Conservation (phyloP, 2,113 vertebrate species). For the Sphaerodactylus townsendi region DNA sequence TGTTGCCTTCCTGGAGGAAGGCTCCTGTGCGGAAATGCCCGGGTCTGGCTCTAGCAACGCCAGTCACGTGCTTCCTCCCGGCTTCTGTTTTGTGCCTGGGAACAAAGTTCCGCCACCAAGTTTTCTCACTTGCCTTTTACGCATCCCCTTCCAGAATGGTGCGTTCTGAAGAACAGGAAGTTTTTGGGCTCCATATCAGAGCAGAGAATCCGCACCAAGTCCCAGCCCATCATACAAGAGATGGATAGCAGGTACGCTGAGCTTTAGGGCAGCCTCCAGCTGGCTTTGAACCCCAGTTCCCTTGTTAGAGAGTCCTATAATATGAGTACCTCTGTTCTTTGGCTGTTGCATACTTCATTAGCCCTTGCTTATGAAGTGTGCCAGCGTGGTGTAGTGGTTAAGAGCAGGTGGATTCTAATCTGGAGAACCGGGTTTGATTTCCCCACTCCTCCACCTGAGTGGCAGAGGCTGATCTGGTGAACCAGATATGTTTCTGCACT, state of each 20-base stretch:
- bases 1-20: neutral
- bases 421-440: too few relatives aligned
- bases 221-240: constrained; percentile 83
- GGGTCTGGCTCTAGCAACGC: neutral
- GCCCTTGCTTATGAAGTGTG: neutral
- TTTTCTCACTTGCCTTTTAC: neutral
- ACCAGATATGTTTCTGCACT: too few relatives aligned
- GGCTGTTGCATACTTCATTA: neutral
- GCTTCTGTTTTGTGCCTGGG: neutral
- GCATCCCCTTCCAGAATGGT: constrained; percentile 75
- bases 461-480: too few relatives aligned
- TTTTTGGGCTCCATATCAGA: constrained; percentile 84
- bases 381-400: neutral
- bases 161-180: constrained; percentile 85
- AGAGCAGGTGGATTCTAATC: too few relatives aligned
- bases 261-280: neutral
- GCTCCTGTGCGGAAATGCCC: neutral
- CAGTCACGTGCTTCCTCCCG: neutral
- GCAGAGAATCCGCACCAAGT: constrained; percentile 86
- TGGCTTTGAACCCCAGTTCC: neutral
- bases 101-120: neutral
- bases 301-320: neutral
- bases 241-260: constrained; percentile 63
- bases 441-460: too few relatives aligned
- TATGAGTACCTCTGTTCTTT: too few relatives aligned